Evolutionary conservation across 2,888 invertebrate species (phyloP), one percentile per base, ranked within the genome.

Genomic region (Agriopis aurantiaria): DNA sequence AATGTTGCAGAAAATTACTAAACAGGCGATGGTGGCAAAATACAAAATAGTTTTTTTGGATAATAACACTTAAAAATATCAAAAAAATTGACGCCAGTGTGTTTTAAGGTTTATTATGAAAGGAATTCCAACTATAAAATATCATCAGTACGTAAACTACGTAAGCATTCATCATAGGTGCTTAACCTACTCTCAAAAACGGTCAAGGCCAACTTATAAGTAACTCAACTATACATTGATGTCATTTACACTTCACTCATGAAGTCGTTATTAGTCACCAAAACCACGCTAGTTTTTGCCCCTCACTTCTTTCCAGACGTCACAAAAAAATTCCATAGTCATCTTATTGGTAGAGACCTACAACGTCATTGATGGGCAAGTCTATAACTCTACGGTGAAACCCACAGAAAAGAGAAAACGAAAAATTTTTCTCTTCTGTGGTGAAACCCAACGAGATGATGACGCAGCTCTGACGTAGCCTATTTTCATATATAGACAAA

Each of bases 251-350:
- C 57, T 45, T 52, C 17, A 64, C 56, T 62, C 23, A 45, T 33
- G 57, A 45, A 64, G 51, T 56, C 66, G 49, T n/a, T 45, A 57
- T 66, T 71, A 68, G 71, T 71, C 72, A 76, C 66, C 60, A 64
- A 57, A 63, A 65, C 40, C 51, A 43, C 56, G 46, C 7, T 53
- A 33, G 65, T 71, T 75, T 73, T 73, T 72, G 61, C 51, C 23
- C 43, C 43, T 60, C 57, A 45, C 43, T 48, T 57, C 53, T 58
- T 40, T n/a, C 33, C 33, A 51, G 17, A 56, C 55, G 41, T 49
- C 56, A 53, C 33, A 41, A 56, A n/a, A 52, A 52, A 33, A 9
- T 33, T n/a, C 51, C 43, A 0, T n/a, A 40, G 43, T 65, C 43
- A 46, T 61, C 55, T 45, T 8, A 40, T 2, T 48, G 3, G 4